Conservation (phyloP, 2,797 vertebrate species). For the Eulemur rubriventer region DNA sequence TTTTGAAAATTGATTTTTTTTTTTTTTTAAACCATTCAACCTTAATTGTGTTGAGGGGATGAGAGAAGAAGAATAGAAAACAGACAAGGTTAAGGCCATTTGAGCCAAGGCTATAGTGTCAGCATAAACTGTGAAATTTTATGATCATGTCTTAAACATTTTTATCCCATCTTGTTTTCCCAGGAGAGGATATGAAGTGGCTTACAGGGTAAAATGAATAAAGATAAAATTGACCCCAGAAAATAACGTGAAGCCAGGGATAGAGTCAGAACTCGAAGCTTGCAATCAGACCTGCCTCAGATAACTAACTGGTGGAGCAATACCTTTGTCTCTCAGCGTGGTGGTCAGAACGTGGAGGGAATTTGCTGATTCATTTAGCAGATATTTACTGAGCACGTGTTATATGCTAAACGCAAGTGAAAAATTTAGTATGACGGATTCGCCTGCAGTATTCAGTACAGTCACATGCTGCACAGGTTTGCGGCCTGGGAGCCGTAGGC, state of each 20-base stretch:
- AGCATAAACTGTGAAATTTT: background rate
- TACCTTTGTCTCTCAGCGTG: background rate
- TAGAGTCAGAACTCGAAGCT: background rate
- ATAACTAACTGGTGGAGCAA: background rate
- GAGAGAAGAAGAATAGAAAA: background rate
- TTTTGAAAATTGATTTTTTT: constrained; percentile 1
- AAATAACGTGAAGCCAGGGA: background rate
- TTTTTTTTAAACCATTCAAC: background rate
- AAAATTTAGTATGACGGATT: background rate
- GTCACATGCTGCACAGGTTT: background rate
- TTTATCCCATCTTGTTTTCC: background rate
- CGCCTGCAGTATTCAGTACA: background rate
- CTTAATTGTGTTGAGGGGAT: background rate
- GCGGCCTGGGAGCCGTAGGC: background rate
- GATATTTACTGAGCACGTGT: background rate
- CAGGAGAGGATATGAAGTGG: background rate
- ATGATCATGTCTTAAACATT: background rate
- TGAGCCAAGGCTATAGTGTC: background rate
- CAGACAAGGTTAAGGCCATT: background rate
- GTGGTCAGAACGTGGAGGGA: background rate
- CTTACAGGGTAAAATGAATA: background rate
- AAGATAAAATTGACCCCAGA: background rate
- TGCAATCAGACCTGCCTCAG: background rate
- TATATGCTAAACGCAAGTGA: background rate
- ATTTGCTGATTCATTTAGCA: background rate